A percentile compares a stretch with the other conserved stretches of the same genome.
Evolutionary conservation across 2,888 invertebrate species (phyloP).

Genomic region (Melitaea athalia): DNA sequence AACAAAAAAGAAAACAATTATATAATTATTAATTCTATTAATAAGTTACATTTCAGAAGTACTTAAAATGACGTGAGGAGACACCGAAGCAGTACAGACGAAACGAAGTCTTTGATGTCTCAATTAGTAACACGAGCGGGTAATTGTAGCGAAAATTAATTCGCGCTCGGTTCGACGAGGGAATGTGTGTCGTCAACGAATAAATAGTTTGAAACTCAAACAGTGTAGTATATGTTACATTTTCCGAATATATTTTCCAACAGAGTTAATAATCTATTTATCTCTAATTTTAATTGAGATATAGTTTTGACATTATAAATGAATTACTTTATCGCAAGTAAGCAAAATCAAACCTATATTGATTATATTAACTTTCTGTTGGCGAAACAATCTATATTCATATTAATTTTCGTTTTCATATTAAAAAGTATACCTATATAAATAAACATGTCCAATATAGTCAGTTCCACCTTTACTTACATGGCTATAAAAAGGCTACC

Average conservation of each 20-base stretch:
- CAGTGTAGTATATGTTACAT: not conserved
- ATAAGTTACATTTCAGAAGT: conserved; percentile 43
- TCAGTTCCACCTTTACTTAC: not conserved
- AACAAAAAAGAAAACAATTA: not conserved
- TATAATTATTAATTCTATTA: conserved; percentile 29
- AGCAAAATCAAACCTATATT: not conserved
- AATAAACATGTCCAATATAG: not conserved
- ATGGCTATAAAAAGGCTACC: too few relatives aligned
- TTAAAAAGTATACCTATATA: too few relatives aligned
- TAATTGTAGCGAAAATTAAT: conserved; percentile 80
- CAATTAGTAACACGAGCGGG: conserved; percentile 78
- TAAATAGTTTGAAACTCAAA: conserved; percentile 15
- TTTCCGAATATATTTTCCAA: not conserved
- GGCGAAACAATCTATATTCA: too few relatives aligned
- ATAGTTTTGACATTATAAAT: not conserved
- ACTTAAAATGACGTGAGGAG: conserved; percentile 50
- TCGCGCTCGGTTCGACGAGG: conserved; percentile 53
- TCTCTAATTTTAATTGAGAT: too few relatives aligned
- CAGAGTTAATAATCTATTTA: not conserved
- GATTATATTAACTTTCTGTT: too few relatives aligned
- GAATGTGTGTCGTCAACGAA: conserved; percentile 41
- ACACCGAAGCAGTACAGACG: conserved; percentile 52
- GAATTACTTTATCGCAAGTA: not conserved
- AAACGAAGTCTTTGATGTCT: conserved; percentile 73
- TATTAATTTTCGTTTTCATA: not conserved